These are phyloP conservation scores for Cosmia trapezina DNA, from an alignment of 2,888 invertebrate species.

Conservation along the genomic window DNA sequence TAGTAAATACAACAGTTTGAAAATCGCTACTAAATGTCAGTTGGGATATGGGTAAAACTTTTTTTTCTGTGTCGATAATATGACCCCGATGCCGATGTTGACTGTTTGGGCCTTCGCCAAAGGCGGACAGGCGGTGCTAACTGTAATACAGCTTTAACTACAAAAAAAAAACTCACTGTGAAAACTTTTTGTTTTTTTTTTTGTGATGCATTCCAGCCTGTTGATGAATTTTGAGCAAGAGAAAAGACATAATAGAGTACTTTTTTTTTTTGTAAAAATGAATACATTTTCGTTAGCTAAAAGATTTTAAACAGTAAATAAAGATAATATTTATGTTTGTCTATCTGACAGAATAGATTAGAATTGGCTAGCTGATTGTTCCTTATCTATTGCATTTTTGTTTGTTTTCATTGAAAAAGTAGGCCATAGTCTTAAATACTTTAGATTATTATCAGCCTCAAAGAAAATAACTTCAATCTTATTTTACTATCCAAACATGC, in stretches of 20 bases:
- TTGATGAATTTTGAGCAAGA: neutral
- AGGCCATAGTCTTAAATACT: constrained; percentile 18
- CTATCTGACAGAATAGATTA: constrained; percentile 8
- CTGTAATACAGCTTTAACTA: constrained; percentile 48
- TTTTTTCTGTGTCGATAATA: constrained; percentile 51
- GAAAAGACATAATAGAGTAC: neutral
- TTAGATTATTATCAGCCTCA: neutral
- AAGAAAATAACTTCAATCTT: neutral
- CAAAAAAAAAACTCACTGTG: constrained; percentile 2
- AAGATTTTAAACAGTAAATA: neutral
- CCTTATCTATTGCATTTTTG: constrained; percentile 22
- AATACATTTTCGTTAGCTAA: neutral
- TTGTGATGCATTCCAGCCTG: neutral
- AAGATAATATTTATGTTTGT: neutral
- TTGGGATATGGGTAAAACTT: constrained; percentile 40
- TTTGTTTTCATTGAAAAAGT: constrained; percentile 40
- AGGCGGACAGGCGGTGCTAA: constrained; percentile 50
- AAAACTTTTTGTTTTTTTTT: constrained; percentile 32
- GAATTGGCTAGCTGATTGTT: neutral
- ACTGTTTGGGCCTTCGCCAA: constrained; percentile 67
- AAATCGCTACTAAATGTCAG: constrained; percentile 56
- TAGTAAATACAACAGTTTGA: constrained; percentile 37
- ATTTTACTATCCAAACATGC: neutral
- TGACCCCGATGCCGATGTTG: constrained; percentile 76
- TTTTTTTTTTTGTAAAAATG: neutral